A percentile compares a stretch with the other conserved stretches of the same genome.
Evolutionary conservation across 2,797 vertebrate species (phyloP).

Genomic region (Sarcoramphus papa): DNA sequence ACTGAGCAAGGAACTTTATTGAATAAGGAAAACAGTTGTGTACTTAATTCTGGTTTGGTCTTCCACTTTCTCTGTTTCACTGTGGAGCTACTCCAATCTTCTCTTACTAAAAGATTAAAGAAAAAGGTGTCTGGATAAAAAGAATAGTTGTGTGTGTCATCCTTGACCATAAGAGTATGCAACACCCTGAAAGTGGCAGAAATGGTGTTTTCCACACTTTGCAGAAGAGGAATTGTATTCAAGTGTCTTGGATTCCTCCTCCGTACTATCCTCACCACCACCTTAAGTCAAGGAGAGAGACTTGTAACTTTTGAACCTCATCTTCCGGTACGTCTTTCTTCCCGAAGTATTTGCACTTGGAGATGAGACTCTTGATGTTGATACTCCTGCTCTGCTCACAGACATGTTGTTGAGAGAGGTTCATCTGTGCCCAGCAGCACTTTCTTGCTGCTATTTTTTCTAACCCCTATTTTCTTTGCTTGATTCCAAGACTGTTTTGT

Average conservation of each 20-base stretch:
- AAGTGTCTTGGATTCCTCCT: neutral
- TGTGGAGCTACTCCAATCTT: neutral
- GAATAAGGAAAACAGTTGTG: conserved; percentile 1
- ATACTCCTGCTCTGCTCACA: neutral
- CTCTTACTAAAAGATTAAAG: neutral
- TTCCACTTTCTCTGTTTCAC: neutral
- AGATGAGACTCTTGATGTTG: neutral
- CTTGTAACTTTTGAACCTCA: neutral
- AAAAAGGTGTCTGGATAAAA: neutral
- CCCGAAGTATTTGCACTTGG: neutral
- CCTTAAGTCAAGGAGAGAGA: neutral
- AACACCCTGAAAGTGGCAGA: neutral
- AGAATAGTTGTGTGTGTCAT: neutral
- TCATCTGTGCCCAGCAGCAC: neutral
- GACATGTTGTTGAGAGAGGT: neutral
- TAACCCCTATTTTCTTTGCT: conserved; percentile 19
- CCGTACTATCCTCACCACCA: neutral
- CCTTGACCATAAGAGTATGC: neutral
- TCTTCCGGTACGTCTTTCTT: neutral
- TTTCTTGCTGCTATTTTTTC: conserved; percentile 30
- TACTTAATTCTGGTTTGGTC: conserved; percentile 1
- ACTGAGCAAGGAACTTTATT: neutral
- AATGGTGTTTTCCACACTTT: neutral
- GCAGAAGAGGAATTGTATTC: neutral
- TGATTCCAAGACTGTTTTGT: neutral